Conservation (phyloP, 2,797 vertebrate genomes). For the Moxostoma hubbsi region DNA sequence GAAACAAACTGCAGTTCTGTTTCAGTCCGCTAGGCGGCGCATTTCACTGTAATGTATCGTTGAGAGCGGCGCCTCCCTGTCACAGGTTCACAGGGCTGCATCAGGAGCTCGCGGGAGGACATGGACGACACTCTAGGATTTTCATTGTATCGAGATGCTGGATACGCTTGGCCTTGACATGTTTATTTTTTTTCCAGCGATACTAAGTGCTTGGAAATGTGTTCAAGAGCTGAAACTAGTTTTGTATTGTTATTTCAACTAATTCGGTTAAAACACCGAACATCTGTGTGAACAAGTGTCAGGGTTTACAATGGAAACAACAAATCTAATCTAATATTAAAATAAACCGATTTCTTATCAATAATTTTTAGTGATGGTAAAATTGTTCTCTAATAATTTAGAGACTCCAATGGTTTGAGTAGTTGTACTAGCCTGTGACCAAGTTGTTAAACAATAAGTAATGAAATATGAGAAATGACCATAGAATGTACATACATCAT, state of each 20-base stretch:
- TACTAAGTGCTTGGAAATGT: not conserved
- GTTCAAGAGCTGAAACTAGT: not conserved
- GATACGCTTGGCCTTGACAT: not conserved
- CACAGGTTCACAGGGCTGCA: not conserved
- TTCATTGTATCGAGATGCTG: slow-evolving; percentile 3
- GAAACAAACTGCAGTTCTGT: not conserved
- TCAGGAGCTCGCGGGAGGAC: slow-evolving; percentile 11
- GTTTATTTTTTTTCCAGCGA: not conserved
- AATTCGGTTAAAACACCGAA: not conserved
- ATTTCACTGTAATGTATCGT: not conserved
- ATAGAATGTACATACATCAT: too few species aligned
- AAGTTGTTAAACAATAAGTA: too few species aligned
- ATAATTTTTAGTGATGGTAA: too few species aligned
- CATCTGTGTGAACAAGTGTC: not conserved
- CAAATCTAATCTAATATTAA: too few species aligned
- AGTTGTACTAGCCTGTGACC: too few species aligned
- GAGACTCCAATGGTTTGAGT: too few species aligned
- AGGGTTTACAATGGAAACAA: too few species aligned
- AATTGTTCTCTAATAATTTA: too few species aligned
- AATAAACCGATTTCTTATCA: too few species aligned
- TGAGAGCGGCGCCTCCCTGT: slow-evolving; percentile 18
- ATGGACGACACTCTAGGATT: not conserved
- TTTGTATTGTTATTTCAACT: not conserved
- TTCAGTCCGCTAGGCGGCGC: slow-evolving; percentile 16
- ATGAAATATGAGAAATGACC: too few species aligned